These are phyloP conservation scores for Rhingia rostrata DNA, from an alignment of 2,888 invertebrate species.

Conservation along the genomic window DNA sequence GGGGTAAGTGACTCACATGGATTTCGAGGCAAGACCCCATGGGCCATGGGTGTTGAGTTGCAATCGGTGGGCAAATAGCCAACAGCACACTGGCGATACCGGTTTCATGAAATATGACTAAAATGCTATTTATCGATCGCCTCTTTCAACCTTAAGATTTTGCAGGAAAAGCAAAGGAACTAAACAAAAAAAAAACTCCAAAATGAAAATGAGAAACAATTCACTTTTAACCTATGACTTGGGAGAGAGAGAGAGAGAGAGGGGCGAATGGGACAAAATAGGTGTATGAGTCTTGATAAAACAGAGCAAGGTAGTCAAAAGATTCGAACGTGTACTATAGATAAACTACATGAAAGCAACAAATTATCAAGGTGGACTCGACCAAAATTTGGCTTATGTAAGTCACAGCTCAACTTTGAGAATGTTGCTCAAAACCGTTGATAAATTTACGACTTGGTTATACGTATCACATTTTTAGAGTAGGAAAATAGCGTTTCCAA, in stretches of 20 bases:
- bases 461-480: too few species aligned
- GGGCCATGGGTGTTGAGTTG: constrained; percentile 21
- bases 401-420: constrained; percentile 12
- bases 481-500: too few species aligned
- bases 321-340: constrained; percentile 1
- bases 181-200: neutral
- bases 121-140: constrained; percentile 34
- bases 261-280: neutral
- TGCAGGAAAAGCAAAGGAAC: neutral
- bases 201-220: constrained; percentile 57
- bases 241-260: neutral
- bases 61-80: constrained; percentile 27
- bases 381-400: neutral
- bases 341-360: neutral
- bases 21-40: neutral
- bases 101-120: constrained; percentile 58
- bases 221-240: constrained; percentile 64
- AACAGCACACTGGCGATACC: constrained; percentile 42
- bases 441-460: too few species aligned
- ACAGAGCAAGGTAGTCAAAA: constrained; percentile 21
- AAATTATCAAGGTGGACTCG: constrained; percentile 7
- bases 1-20: constrained; percentile 35
- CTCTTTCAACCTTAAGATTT: constrained; percentile 27
- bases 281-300: neutral
- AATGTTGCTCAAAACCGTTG: neutral